These are phyloP conservation scores for Perithous albicinctus DNA, from an alignment of 2,888 invertebrate genomes.

Conservation along the genomic window DNA sequence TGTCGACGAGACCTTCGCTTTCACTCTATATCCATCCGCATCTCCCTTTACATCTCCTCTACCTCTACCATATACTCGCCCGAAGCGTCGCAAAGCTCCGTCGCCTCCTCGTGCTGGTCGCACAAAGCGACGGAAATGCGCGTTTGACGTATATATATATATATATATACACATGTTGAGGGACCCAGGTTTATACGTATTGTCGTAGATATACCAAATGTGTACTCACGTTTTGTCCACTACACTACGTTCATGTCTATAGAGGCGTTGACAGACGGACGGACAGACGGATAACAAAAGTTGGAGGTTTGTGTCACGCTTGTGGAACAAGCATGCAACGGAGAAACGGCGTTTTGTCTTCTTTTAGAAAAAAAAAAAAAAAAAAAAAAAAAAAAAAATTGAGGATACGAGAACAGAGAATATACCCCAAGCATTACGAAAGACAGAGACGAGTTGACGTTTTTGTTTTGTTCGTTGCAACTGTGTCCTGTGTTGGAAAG, in stretches of 20 bases:
- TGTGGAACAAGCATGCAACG: not conserved
- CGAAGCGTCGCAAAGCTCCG: conserved; percentile 33
- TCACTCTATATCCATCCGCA: conserved; percentile 5
- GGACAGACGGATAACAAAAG: conserved; percentile 73
- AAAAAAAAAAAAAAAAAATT: not conserved
- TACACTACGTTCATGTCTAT: conserved; percentile 2
- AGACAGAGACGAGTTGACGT: not conserved
- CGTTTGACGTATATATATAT: conserved; percentile 76
- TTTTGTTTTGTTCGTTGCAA: conserved; percentile 2
- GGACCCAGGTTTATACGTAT: not conserved
- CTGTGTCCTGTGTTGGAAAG: conserved; percentile 9
- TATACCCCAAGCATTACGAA: not conserved
- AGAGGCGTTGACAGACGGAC: conserved; percentile 70
- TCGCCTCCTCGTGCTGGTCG: conserved; percentile 46
- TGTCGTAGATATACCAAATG: not conserved
- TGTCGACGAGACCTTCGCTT: conserved; percentile 30
- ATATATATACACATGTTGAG: no score
- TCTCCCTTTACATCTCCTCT: conserved; percentile 10
- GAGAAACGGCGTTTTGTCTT: not conserved
- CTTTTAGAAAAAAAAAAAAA: no score
- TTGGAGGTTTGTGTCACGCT: conserved; percentile 51
- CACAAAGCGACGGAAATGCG: conserved; percentile 77
- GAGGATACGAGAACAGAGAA: not conserved
- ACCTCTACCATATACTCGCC: no score
- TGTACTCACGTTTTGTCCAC: conserved; percentile 33